Evolutionary conservation across 2,888 invertebrate species (phyloP).

Genomic region (Mantis religiosa): DNA sequence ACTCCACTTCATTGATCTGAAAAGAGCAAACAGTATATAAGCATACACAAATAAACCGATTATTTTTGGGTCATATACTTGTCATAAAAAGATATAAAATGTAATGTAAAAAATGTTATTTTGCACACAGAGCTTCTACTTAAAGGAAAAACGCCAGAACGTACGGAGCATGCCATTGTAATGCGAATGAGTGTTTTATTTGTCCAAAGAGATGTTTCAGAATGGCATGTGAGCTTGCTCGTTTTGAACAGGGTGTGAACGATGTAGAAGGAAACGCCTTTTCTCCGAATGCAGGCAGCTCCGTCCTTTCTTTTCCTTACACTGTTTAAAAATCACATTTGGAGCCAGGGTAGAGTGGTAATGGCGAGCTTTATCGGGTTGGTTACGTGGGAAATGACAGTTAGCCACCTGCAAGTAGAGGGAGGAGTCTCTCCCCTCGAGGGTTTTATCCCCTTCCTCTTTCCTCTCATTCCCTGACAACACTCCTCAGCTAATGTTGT

Average conservation of each 20-base stretch:
- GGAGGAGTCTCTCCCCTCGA: constrained; percentile 7
- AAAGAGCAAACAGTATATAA: no score
- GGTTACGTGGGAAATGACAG: constrained; percentile 22
- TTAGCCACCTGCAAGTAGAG: background rate
- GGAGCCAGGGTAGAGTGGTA: background rate
- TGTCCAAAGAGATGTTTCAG: no score
- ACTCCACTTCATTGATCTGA: no score
- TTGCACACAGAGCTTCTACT: no score
- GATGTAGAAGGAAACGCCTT: background rate
- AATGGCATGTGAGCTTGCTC: no score
- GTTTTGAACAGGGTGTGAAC: background rate
- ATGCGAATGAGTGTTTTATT: no score
- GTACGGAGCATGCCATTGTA: no score
- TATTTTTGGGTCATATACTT: no score
- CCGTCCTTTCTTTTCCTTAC: background rate
- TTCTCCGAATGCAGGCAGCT: background rate
- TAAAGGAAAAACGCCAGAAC: no score
- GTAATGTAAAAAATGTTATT: no score
- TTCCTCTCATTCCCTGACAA: background rate
- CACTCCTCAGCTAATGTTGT: constrained; percentile 15
- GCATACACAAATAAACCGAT: no score
- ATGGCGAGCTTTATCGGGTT: constrained; percentile 8
- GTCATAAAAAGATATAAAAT: no score
- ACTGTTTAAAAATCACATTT: constrained; percentile 6
- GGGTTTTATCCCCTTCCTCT: constrained; percentile 21